A percentile compares a stretch with the other conserved stretches of the same genome.
Conservation (phyloP, 2,888 invertebrate species). For the Cyaniris semiargus region DNA sequence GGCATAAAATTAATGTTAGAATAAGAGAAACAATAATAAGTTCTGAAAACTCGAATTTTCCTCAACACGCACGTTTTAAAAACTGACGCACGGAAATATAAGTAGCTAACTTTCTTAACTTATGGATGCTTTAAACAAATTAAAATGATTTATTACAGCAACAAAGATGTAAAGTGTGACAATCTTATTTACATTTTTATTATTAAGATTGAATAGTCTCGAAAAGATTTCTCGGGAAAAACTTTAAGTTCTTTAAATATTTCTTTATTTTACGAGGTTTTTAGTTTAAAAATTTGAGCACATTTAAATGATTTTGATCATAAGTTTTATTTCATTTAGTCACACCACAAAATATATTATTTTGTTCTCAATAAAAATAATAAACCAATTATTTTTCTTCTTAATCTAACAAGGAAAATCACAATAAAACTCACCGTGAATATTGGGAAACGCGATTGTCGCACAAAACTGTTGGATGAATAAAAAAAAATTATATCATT, state of each 20-base stretch:
- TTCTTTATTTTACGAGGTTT: too few relatives aligned
- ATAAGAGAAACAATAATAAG: too few relatives aligned
- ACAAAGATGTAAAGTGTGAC: not conserved
- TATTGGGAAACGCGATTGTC: slow-evolving; percentile 45
- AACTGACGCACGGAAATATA: not conserved
- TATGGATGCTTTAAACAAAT: not conserved
- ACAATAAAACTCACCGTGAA: slow-evolving; percentile 48
- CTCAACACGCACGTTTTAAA: not conserved
- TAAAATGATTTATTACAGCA: not conserved
- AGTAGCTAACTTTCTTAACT: not conserved
- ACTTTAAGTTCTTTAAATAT: too few relatives aligned
- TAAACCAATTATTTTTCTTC: too few relatives aligned
- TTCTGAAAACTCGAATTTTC: not conserved
- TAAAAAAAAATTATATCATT: slow-evolving; percentile 49
- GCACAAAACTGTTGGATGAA: slow-evolving; percentile 34
- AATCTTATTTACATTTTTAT: not conserved
- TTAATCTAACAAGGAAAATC: not conserved
- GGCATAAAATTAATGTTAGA: too few relatives aligned
- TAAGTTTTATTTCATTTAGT: too few relatives aligned
- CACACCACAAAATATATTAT: too few relatives aligned
- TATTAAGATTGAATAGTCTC: too few relatives aligned
- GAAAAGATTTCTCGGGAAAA: not conserved
- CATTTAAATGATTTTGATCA: too few relatives aligned
- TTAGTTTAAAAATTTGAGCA: too few relatives aligned
- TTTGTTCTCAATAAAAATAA: too few relatives aligned